A percentile compares a stretch with the other conserved stretches of the same genome.
phyloP scores from a whole-genome alignment of 1,140 invertebrate species.

The Drosophila tropicalis region DNA sequence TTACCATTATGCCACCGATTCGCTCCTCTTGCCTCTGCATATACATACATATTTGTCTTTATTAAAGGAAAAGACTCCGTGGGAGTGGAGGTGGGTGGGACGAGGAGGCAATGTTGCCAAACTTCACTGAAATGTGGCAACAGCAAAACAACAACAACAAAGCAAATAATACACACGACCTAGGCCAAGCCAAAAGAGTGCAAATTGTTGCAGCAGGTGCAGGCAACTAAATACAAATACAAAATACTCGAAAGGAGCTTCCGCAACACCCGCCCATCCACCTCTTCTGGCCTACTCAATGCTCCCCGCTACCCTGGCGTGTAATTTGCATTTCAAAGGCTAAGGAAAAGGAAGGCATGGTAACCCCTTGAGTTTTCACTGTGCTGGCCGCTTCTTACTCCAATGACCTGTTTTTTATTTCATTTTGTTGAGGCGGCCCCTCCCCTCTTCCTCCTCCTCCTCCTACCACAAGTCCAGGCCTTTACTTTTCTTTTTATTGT shows the following conservation, averaged over 20 bases:
- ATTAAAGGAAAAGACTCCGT: slow-evolving; percentile 42
- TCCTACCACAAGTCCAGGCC: neutral
- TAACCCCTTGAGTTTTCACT: slow-evolving; percentile 15
- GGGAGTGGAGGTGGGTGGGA: neutral
- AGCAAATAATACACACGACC: slow-evolving; percentile 34
- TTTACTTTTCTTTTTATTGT: slow-evolving; percentile 55
- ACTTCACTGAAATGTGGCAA: slow-evolving; percentile 51
- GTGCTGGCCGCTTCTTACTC: slow-evolving; percentile 61
- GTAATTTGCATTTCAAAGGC: slow-evolving; percentile 80
- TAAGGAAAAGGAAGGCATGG: slow-evolving; percentile 22
- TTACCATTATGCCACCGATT: slow-evolving; percentile 70
- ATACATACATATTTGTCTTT: slow-evolving; percentile 73
- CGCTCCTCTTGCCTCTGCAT: slow-evolving; percentile 32
- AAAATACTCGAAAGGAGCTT: slow-evolving; percentile 72
- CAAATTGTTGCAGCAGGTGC: slow-evolving; percentile 41
- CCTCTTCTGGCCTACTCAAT: too few species aligned
- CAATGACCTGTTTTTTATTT: slow-evolving; percentile 78
- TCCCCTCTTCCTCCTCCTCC: slow-evolving; percentile 14
- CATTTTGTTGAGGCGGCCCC: slow-evolving; percentile 43
- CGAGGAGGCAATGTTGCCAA: slow-evolving; percentile 38
- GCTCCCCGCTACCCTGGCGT: slow-evolving; percentile 23
- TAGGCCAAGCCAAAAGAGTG: slow-evolving; percentile 45
- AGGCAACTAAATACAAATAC: slow-evolving; percentile 76
- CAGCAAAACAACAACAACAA: slow-evolving; percentile 10
- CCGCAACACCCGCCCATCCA: slow-evolving; percentile 24